A percentile compares a stretch with the other conserved stretches of the same genome.
These are phyloP conservation scores for Diglossa cyanea DNA, from an alignment of 2,797 vertebrate genomes.

Conservation along the genomic window DNA sequence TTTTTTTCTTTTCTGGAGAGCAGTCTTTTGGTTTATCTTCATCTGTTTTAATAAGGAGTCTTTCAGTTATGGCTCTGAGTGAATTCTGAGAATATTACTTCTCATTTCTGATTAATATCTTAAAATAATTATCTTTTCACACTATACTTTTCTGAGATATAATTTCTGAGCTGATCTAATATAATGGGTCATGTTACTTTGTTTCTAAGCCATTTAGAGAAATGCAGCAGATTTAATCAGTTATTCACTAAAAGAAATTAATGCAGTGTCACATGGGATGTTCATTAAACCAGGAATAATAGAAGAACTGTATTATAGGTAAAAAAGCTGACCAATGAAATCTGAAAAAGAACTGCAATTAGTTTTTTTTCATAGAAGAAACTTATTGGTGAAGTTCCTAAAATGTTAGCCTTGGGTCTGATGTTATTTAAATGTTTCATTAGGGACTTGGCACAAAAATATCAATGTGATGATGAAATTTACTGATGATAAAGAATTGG, in stretches of 20 bases:
- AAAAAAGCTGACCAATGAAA: not conserved
- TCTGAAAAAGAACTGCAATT: not conserved
- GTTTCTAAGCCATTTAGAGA: constrained; percentile 8
- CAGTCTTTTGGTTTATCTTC: not conserved
- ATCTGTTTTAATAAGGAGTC: not conserved
- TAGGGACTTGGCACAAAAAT: not conserved
- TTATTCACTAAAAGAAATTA: not conserved
- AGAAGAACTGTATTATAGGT: not conserved
- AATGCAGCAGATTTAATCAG: constrained; percentile 10
- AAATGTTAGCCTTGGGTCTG: not conserved
- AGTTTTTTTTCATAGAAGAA: not conserved
- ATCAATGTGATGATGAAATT: not conserved
- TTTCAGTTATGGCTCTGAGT: not conserved
- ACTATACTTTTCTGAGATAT: not conserved
- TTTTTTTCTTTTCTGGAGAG: not conserved
- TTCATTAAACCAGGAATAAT: not conserved
- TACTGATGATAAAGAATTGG: not conserved
- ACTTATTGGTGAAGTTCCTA: not conserved
- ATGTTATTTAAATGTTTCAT: not conserved
- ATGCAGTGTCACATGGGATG: not conserved
- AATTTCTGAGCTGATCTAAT: constrained; percentile 13
- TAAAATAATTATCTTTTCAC: not conserved
- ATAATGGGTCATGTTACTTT: not conserved
- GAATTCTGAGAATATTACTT: constrained; percentile 2
- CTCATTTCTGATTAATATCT: not conserved